phyloP scores from a whole-genome alignment of 2,797 vertebrate species.

The Hydrocynus forskahlii region DNA sequence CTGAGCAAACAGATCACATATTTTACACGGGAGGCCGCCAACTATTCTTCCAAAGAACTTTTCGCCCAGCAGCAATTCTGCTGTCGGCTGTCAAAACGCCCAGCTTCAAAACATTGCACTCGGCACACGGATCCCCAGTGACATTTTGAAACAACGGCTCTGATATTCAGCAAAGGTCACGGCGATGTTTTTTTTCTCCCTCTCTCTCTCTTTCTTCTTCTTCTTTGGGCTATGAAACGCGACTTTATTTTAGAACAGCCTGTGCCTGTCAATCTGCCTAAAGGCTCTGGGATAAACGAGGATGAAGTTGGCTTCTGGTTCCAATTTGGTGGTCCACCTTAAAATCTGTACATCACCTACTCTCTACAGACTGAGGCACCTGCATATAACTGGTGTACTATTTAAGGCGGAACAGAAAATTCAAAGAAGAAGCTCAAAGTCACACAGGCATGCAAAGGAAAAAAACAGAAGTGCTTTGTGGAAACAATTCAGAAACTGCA shows the following conservation, averaged over 20 bases:
- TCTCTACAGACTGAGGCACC: too few relatives aligned
- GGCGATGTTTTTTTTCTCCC: constrained; percentile 35
- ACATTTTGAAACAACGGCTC: constrained; percentile 62
- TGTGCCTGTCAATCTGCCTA: constrained; percentile 40
- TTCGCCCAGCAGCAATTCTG: constrained; percentile 40
- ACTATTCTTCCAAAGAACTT: constrained; percentile 38
- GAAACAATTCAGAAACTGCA: too few relatives aligned
- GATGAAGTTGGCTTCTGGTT: not conserved
- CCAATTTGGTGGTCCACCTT: not conserved
- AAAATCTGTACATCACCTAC: not conserved
- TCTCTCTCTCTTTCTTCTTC: not conserved
- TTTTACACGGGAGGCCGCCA: not conserved
- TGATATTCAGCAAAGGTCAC: constrained; percentile 63
- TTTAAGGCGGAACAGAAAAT: not conserved
- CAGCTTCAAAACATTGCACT: constrained; percentile 46
- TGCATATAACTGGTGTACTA: not conserved
- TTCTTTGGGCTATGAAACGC: constrained; percentile 35
- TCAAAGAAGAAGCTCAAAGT: not conserved
- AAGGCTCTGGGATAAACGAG: constrained; percentile 30
- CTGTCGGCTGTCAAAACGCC: constrained; percentile 52
- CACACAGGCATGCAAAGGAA: too few relatives aligned
- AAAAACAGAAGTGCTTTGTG: too few relatives aligned
- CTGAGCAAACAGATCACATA: too few relatives aligned
- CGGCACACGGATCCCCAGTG: constrained; percentile 55
- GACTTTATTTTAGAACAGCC: constrained; percentile 67